These are phyloP conservation scores for Catharus bicknelli DNA, from an alignment of 2,113 vertebrate genomes.

Conservation along the genomic window DNA sequence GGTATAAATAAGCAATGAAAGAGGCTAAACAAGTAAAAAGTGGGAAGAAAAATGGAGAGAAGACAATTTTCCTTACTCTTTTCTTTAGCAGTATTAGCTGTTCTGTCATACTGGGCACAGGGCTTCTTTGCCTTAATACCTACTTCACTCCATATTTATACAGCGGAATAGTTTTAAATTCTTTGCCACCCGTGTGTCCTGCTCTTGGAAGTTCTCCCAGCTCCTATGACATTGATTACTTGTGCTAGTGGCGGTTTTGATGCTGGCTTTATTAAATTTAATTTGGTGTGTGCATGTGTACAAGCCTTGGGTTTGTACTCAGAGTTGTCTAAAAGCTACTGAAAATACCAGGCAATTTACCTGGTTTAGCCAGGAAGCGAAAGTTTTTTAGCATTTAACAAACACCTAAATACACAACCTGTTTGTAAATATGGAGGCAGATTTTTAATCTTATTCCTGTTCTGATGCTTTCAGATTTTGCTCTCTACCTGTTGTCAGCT, in stretches of 20 bases:
- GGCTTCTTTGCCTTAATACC: not conserved
- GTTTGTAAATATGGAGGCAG: not conserved
- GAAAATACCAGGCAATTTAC: not conserved
- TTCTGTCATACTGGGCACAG: not conserved
- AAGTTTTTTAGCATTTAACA: not conserved
- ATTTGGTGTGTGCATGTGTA: not conserved
- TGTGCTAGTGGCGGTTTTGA: not conserved
- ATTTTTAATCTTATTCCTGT: not conserved
- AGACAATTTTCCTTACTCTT: not conserved
- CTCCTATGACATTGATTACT: not conserved
- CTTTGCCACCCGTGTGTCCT: not conserved
- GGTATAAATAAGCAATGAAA: not conserved
- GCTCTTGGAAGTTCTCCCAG: not conserved
- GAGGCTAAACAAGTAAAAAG: not conserved
- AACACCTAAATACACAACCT: not conserved
- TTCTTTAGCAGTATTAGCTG: not conserved
- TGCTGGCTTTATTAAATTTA: not conserved
- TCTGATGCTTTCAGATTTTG: not conserved
- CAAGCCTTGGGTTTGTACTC: not conserved
- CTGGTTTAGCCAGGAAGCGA: not conserved
- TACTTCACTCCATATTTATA: not conserved
- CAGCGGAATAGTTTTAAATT: not conserved
- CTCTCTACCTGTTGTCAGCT: not conserved
- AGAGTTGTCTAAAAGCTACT: not conserved
- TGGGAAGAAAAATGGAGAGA: not conserved